Evolutionary conservation across 2,888 invertebrate genomes (phyloP), one percentile per base, ranked within the genome.

Genomic region (Nudaria mundana): DNA sequence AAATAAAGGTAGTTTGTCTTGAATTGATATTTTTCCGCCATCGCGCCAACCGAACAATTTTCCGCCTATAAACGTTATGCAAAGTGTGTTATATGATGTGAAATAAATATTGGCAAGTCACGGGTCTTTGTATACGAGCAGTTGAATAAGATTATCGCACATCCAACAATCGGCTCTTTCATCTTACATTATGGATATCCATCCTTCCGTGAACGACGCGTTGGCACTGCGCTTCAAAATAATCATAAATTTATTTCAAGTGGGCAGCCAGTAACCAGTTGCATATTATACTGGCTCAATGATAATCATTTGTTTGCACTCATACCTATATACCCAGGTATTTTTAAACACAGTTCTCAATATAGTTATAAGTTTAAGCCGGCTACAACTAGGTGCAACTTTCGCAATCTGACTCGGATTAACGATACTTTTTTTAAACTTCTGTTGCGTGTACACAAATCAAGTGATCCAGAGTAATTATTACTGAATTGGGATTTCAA

Each of bases 201-300:
- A 69, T 74, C 65, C 72, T 75, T 75, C 72, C 68, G 58, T 60
- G 63, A 74, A 66, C 73, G 66, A 62, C 64, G 67, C 71, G 71
- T 80, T 76, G 75, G 76, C 73, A 76, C 64, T 51, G 59, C 63
- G 65, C 74, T 76, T 76, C 77, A 76, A 78, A 79, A 79, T 80
- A 79, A 76, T 76, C 77, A 74, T 79, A 77, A 79, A 79, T 75
- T 76, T 78, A 77, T 77, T 78, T 77, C 68, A 69, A 76, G 75
- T 74, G 60, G 59, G 61, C 47, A 54, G 55, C 55, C 59, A 48
- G 57, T 56, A 48, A 59, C 57, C 57, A 55, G 57, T 58, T 63
- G 62, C 58, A 50, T 43, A 55, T 48, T 44, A 56, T 52, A 52
- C 46, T 47, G 46, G 44, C 38, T 56, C 71, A 71, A 70, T 71